Percentiles rank a stretch among this genome's conserved stretches.
Evolutionary conservation across 2,888 invertebrate genomes (phyloP).

Genomic region (Nowickia ferox): DNA sequence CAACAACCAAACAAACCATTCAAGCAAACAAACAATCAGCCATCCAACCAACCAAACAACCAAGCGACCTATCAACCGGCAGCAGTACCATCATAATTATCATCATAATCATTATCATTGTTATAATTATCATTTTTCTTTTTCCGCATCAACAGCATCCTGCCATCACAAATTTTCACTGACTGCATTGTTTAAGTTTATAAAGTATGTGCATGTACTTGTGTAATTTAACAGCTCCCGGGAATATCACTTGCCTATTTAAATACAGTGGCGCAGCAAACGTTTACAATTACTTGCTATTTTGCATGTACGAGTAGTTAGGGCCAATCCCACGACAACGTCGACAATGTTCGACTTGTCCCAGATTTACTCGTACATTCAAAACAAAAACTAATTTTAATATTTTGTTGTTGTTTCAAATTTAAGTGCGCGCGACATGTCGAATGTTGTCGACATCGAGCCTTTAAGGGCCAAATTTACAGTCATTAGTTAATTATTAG

Average conservation of each 20-base stretch:
- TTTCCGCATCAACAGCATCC: conserved; percentile 49
- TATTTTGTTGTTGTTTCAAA: no score
- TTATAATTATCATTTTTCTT: conserved; percentile 36
- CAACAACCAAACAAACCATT: conserved; percentile 48
- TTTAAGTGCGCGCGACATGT: no score
- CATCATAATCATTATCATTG: conserved; percentile 24
- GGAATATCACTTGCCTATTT: conserved; percentile 50
- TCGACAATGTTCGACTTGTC: no score
- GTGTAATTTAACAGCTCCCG: conserved; percentile 58
- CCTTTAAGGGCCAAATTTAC: no score
- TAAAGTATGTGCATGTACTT: not conserved
- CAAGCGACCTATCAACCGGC: conserved; percentile 74
- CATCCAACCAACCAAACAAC: conserved; percentile 46
- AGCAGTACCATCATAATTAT: conserved; percentile 30
- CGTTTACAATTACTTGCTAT: not conserved
- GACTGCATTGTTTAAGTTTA: conserved; percentile 58
- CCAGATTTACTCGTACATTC: no score
- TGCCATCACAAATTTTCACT: conserved; percentile 46
- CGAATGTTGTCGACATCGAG: no score
- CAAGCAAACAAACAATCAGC: conserved; percentile 54
- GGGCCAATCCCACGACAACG: no score
- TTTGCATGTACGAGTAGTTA: no score
- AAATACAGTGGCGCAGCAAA: conserved; percentile 39
- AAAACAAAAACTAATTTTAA: no score
- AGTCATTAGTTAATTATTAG: no score